phyloP scores from a whole-genome alignment of 2,113 vertebrate species.

The Terrapene triunguis region DNA sequence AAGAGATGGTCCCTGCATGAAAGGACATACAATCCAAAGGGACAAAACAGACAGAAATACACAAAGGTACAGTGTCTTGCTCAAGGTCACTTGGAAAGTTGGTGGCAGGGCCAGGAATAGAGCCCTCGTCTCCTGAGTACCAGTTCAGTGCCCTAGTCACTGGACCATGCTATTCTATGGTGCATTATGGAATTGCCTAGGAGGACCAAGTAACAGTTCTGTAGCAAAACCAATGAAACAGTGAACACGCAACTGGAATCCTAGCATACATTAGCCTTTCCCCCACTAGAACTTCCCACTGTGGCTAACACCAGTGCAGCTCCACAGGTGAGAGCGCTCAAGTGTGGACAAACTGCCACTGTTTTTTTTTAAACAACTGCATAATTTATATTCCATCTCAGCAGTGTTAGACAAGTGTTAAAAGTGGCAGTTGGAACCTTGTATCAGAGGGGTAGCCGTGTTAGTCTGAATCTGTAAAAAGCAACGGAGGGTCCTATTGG shows the following conservation, averaged over 20 bases:
- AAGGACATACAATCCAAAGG: not conserved
- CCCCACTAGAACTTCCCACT: accelerated
- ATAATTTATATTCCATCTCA: not conserved
- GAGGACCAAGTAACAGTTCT: not conserved
- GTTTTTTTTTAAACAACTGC: not conserved
- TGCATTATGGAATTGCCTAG: not conserved
- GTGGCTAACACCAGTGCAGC: accelerated
- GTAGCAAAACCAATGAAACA: not conserved
- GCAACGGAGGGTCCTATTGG: no score
- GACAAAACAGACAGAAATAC: not conserved
- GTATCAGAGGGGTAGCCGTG: no score
- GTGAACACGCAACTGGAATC: not conserved
- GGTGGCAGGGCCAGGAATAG: not conserved
- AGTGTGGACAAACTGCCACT: accelerated
- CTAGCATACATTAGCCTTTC: not conserved
- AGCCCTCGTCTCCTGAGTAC: accelerated
- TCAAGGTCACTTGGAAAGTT: not conserved
- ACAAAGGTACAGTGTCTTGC: not conserved
- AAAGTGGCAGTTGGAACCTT: not conserved
- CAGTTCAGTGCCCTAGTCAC: no score
- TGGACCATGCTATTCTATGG: not conserved
- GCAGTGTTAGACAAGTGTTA: not conserved
- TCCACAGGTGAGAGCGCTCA: not conserved
- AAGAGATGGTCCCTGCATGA: not conserved
- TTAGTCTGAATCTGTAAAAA: no score